Conservation (phyloP, 2,113 vertebrate genomes). For the Phodopus roborovskii region DNA sequence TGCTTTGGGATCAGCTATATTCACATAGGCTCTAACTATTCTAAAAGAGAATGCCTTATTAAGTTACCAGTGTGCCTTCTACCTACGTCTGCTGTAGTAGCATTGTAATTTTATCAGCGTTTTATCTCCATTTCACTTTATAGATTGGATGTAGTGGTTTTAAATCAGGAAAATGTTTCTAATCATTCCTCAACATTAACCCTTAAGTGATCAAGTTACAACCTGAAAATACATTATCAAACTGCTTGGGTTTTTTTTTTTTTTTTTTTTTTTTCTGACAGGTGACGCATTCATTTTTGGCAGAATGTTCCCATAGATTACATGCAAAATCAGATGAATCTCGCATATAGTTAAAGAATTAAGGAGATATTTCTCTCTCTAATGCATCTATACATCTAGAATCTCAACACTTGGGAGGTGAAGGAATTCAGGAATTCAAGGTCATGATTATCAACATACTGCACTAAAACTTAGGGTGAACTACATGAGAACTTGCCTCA, state of each 20-base stretch:
- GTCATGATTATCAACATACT: not conserved
- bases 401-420: not conserved
- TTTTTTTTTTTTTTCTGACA: conserved; percentile 26
- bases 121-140: conserved; percentile 23
- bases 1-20: conserved; percentile 23
- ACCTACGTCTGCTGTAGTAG: not conserved
- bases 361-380: not conserved
- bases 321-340: conserved; percentile 48
- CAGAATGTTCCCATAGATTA: conserved; percentile 12
- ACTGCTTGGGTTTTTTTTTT: not conserved
- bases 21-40: not conserved
- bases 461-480: not conserved
- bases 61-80: not conserved
- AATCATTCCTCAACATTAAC: conserved; percentile 44
- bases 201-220: conserved; percentile 42
- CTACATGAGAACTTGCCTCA: not conserved
- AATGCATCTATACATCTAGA: not conserved
- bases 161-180: not conserved
- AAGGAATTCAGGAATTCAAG: not conserved
- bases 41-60: conserved; percentile 21
- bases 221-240: conserved; percentile 60
- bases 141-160: conserved; percentile 17
- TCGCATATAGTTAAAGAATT: not conserved
- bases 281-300: not conserved
- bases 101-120: conserved; percentile 7